Conservation (phyloP, 2,113 vertebrate species). For the Pedetes capensis region DNA sequence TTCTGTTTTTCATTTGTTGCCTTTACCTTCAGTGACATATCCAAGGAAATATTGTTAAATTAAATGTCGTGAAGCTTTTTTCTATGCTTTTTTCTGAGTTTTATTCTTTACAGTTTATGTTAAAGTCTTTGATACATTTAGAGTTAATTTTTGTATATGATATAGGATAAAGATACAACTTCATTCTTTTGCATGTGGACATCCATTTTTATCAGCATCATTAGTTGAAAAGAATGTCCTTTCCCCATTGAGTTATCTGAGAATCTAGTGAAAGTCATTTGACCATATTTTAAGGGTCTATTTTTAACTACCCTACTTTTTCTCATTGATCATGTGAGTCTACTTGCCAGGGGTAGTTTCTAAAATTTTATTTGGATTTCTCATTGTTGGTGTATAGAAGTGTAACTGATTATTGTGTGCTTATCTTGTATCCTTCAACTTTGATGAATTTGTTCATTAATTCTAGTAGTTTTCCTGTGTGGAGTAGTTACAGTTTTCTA, state of each 20-base stretch:
- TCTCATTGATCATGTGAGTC: background rate
- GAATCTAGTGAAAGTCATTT: background rate
- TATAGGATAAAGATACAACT: background rate
- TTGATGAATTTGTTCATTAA: background rate
- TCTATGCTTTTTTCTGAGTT: background rate
- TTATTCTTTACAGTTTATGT: background rate
- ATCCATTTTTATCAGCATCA: background rate
- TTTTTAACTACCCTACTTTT: background rate
- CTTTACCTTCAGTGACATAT: background rate
- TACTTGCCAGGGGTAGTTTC: background rate
- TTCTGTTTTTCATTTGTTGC: background rate
- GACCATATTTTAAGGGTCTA: background rate
- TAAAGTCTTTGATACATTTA: background rate
- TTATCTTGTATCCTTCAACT: background rate
- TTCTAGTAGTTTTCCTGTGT: background rate
- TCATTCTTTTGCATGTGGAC: background rate
- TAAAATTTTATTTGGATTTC: background rate
- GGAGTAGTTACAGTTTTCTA: background rate
- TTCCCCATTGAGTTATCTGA: background rate
- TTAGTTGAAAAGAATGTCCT: background rate
- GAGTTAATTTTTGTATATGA: background rate
- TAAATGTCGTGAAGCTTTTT: background rate
- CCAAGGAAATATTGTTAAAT: background rate
- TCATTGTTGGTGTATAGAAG: background rate
- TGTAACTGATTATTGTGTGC: background rate